Base-by-base conservation (phyloP, 2,888 invertebrate genomes). In the Tetrapedia diversipes region DNA sequence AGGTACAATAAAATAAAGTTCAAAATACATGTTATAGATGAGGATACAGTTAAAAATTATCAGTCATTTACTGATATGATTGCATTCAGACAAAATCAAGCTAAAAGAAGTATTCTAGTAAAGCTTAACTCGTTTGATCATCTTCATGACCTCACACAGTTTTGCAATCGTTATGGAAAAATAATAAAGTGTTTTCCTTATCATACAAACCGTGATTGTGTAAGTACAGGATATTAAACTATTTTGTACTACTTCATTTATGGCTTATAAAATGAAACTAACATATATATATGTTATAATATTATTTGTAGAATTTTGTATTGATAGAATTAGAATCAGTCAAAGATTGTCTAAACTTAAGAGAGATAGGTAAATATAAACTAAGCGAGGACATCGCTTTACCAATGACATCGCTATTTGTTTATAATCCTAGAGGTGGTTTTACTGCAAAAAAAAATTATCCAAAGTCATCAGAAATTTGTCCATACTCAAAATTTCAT, bases 121-220 rank as follows among this genome's bases (percentile, higher is more conserved):
- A 96, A 97, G 92, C 95, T n/a, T 97, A 1, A 94, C 95, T 86
- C 95, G 96, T 0, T 94, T 65, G 93, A 94, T 57, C 96, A 96
- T 0, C 95, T 94, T 86, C 90, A 90, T 56, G 95, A 96, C 91
- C 92, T 97, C 64, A 93, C 95, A 89, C 92, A 93, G 4, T 96
- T 96, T 88, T 97, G 97, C 90, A 93, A 93, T 32, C 92, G 94
- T 82, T 95, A 95, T 91, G 96, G 96, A 10, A 91, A 89, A 8
- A 92, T 97, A 59, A 92, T 94, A 78, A 93, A 93, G 68, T 94
- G 96, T 87, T 94, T 95, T 86, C 95, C 96, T 89, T 97, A 95
- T 85, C 91, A 86, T 6, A 84, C 89, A 39, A 67, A 84, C 1
- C 89, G 92, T 49, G 89, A 90, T 39, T 78, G 90, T 86, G 93